Conservation (phyloP, 2,113 vertebrate species). For the Oriolus oriolus region DNA sequence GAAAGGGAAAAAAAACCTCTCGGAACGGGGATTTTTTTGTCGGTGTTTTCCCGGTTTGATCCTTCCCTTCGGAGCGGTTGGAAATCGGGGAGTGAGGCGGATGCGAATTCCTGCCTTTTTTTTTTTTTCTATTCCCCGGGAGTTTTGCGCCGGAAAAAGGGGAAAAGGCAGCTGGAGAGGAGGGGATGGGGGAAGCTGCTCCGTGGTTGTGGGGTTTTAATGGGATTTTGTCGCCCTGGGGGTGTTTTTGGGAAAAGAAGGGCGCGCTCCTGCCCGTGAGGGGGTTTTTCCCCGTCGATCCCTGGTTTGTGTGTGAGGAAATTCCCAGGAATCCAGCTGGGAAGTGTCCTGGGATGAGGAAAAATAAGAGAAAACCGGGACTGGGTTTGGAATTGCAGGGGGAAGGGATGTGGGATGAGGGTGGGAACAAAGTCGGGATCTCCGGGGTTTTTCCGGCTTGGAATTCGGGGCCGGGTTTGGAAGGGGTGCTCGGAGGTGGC, state of each 20-base stretch:
- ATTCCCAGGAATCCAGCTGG: neutral
- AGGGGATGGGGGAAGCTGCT: neutral
- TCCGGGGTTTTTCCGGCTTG: neutral
- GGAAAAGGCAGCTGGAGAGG: neutral
- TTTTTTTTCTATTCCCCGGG: neutral
- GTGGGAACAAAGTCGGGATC: neutral
- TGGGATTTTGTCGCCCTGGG: neutral
- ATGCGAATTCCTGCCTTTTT: conserved; percentile 26
- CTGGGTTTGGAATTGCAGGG: neutral
- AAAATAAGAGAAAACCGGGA: neutral
- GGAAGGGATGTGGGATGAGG: neutral
- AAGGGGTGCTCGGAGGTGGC: neutral
- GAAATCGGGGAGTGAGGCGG: neutral
- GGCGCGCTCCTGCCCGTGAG: neutral
- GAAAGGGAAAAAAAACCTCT: conserved; percentile 29
- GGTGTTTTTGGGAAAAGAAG: neutral
- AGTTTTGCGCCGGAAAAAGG: neutral
- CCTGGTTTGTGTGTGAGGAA: neutral
- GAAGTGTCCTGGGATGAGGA: neutral
- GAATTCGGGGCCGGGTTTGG: neutral
- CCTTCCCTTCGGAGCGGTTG: conserved; percentile 27
- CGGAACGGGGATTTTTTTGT: neutral
- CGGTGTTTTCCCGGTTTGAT: neutral
- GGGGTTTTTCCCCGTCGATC: conserved; percentile 1
- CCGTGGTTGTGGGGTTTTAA: neutral